These are phyloP conservation scores for Falco berigora DNA, from an alignment of 2,797 vertebrate species.

Conservation along the genomic window DNA sequence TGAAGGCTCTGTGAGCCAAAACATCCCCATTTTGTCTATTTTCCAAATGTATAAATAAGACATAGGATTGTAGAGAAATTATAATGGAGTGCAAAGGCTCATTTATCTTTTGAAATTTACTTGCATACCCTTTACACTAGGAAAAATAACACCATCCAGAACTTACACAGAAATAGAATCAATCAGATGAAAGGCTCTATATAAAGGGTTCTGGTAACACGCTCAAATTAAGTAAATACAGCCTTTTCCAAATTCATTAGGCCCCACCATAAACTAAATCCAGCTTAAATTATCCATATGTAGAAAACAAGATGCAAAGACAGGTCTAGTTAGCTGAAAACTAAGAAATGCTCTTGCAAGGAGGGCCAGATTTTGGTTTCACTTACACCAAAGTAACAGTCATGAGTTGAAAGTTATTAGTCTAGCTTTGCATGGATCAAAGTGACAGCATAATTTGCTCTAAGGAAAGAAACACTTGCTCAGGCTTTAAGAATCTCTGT, in stretches of 20 bases:
- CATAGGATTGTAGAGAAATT: constrained; percentile 41
- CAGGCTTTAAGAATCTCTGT: not conserved
- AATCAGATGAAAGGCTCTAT: not conserved
- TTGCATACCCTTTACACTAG: not conserved
- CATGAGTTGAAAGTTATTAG: not conserved
- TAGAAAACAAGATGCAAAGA: not conserved
- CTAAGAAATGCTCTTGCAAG: not conserved
- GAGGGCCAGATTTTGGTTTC: not conserved
- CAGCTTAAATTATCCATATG: not conserved
- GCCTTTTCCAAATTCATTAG: not conserved
- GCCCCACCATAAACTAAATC: not conserved
- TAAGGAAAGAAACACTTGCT: not conserved
- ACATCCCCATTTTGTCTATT: constrained; percentile 53
- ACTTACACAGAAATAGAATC: constrained; percentile 19
- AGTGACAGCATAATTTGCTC: not conserved
- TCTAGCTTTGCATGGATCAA: not conserved
- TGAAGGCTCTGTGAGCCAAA: constrained; percentile 31
- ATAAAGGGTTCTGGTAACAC: not conserved
- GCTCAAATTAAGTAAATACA: not conserved
- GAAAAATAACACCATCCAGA: constrained; percentile 18
- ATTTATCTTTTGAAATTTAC: constrained; percentile 48
- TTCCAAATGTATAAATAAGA: constrained; percentile 52
- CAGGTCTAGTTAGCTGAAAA: not conserved
- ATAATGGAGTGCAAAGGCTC: constrained; percentile 7
- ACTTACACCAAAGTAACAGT: not conserved